Evolutionary conservation across 2,113 vertebrate genomes (phyloP).

Genomic region (Centropristis striata): DNA sequence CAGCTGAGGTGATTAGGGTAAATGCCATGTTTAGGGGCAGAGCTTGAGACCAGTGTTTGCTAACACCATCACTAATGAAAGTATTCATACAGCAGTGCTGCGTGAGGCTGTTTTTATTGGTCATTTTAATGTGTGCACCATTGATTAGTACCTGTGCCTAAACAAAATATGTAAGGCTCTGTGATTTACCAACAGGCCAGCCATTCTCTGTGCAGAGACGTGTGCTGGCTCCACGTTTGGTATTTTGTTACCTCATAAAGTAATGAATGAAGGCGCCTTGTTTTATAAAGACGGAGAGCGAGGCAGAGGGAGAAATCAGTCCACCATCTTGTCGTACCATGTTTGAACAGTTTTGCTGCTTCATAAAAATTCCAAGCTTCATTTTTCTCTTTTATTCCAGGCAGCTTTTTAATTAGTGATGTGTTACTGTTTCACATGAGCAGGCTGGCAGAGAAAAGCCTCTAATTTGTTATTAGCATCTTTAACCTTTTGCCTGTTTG

Average conservation of each 20-base stretch:
- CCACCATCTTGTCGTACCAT: conserved; percentile 13
- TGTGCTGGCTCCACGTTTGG: conserved; percentile 16
- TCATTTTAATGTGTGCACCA: conserved; percentile 40
- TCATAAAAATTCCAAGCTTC: conserved; percentile 14
- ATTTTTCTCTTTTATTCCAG: conserved; percentile 20
- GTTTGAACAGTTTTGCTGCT: conserved; percentile 35
- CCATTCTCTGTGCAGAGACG: conserved; percentile 33
- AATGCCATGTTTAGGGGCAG: conserved; percentile 43
- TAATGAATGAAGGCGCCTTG: conserved; percentile 43
- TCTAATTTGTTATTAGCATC: conserved; percentile 60
- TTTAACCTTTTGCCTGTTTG: conserved; percentile 57
- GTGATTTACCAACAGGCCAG: conserved; percentile 48
- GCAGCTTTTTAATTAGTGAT: conserved; percentile 53
- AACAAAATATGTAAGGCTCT: conserved; percentile 34
- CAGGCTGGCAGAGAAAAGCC: conserved; percentile 17
- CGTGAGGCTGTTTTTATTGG: conserved; percentile 31
- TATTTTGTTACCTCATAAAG: conserved; percentile 51
- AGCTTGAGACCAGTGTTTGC: conserved; percentile 39
- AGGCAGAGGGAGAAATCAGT: conserved; percentile 26
- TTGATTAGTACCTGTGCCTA: conserved; percentile 13
- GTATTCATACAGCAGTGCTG: conserved; percentile 38
- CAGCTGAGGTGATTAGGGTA: conserved; percentile 46
- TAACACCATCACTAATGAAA: conserved; percentile 46
- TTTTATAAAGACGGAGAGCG: conserved; percentile 15
- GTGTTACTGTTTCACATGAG: conserved; percentile 43